A percentile compares a stretch with the other conserved stretches of the same genome.
Conservation (phyloP, 2,888 invertebrate genomes). For the Drosophila subsilvestris region DNA sequence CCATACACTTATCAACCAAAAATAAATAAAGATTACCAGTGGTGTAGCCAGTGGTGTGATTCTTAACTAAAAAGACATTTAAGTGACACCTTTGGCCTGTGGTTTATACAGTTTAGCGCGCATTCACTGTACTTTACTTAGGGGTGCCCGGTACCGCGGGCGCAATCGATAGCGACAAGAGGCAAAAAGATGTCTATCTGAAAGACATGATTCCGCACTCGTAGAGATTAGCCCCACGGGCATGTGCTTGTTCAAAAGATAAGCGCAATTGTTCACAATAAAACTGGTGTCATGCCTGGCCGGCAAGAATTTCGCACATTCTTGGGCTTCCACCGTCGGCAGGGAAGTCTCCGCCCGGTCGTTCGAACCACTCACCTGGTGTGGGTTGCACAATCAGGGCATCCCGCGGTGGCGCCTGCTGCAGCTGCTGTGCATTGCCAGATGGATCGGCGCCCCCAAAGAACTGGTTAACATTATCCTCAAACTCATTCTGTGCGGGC, state of each 20-base stretch:
- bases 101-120: constrained; percentile 12
- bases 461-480: constrained; percentile 87
- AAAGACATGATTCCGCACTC: constrained; percentile 26
- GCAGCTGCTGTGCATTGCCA: constrained; percentile 29
- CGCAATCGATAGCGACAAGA: constrained; percentile 28
- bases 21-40: background rate
- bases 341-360: background rate
- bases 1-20: background rate
- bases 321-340: background rate
- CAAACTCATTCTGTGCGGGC: constrained; percentile 80
- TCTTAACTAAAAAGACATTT: background rate
- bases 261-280: constrained; percentile 7
- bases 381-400: constrained; percentile 88
- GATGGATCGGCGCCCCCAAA: constrained; percentile 76
- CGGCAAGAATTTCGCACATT: constrained; percentile 17
- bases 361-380: constrained; percentile 86
- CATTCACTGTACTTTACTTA: constrained; percentile 22
- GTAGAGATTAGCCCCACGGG: constrained; percentile 29
- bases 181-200: constrained; percentile 24
- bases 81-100: background rate
- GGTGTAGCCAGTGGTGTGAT: background rate
- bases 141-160: background rate
- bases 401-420: constrained; percentile 82
- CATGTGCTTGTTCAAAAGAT: background rate
- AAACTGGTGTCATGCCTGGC: constrained; percentile 17